A percentile compares a stretch with the other conserved stretches of the same genome.
These are phyloP conservation scores for Gobionotothen gibberifrons DNA, from an alignment of 2,797 vertebrate species.

Conservation along the genomic window DNA sequence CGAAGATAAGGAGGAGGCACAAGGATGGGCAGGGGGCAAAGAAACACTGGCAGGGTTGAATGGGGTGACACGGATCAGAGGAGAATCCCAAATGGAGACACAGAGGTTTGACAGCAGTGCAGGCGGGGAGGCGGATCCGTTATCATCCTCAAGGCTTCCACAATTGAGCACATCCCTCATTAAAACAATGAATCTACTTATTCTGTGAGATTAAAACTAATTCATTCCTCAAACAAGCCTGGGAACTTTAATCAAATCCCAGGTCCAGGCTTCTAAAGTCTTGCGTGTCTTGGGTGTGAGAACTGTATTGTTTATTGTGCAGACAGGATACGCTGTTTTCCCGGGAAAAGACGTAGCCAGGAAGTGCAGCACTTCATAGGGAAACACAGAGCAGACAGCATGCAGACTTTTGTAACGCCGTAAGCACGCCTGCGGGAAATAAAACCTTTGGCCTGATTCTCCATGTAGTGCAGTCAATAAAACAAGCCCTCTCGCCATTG, in stretches of 20 bases:
- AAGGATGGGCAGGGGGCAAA: slow-evolving; percentile 41
- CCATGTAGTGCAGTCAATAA: slow-evolving; percentile 61
- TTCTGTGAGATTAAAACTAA: slow-evolving; percentile 18
- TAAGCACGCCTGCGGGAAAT: slow-evolving; percentile 52
- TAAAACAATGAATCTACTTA: slow-evolving; percentile 42
- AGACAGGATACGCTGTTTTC: slow-evolving; percentile 85
- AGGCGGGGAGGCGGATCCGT: not conserved
- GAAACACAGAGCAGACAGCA: slow-evolving; percentile 62
- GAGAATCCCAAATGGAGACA: slow-evolving; percentile 50
- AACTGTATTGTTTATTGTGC: slow-evolving; percentile 85
- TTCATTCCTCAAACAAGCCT: slow-evolving; percentile 32
- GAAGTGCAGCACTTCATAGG: slow-evolving; percentile 73
- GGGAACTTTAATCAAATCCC: slow-evolving; percentile 63
- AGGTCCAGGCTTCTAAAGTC: slow-evolving; percentile 43
- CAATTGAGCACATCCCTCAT: slow-evolving; percentile 13
- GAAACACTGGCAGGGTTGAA: slow-evolving; percentile 26
- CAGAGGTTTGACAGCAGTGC: slow-evolving; percentile 35
- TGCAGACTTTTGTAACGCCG: slow-evolving; percentile 56
- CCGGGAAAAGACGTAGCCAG: slow-evolving; percentile 83
- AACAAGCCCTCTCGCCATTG: slow-evolving; percentile 36
- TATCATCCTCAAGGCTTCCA: slow-evolving; percentile 7
- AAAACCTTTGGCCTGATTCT: slow-evolving; percentile 72
- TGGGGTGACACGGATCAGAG: slow-evolving; percentile 49
- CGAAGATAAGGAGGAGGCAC: slow-evolving; percentile 69
- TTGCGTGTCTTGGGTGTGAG: slow-evolving; percentile 78